These are phyloP conservation scores for Drosophila erecta DNA, from an alignment of 1,140 invertebrate species.

Conservation along the genomic window DNA sequence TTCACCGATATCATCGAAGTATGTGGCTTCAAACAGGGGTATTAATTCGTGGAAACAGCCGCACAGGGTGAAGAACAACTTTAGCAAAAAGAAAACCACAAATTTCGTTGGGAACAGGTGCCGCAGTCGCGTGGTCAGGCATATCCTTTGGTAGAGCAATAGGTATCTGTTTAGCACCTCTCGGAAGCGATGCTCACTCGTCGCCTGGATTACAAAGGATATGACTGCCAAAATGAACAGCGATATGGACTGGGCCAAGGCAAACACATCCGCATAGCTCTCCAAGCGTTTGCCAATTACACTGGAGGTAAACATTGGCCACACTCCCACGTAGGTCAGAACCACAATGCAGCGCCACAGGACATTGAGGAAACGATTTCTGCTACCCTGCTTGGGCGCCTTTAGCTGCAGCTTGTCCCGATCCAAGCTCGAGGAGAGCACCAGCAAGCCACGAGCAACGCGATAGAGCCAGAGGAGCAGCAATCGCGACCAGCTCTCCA, in stretches of 20 bases:
- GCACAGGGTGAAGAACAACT: slow-evolving; percentile 44
- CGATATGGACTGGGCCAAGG: slow-evolving; percentile 31
- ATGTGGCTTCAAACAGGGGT: slow-evolving; percentile 15
- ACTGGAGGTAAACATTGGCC: slow-evolving; percentile 22
- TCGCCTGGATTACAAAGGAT: slow-evolving; percentile 58
- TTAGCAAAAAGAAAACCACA: slow-evolving; percentile 34
- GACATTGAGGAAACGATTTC: slow-evolving; percentile 34
- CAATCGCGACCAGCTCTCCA: slow-evolving; percentile 45
- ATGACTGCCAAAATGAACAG: slow-evolving; percentile 53
- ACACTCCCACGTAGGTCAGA: slow-evolving; percentile 33
- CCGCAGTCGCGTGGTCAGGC: background rate
- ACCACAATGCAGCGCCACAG: slow-evolving; percentile 62
- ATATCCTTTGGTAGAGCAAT: slow-evolving; percentile 54
- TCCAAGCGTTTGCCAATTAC: background rate
- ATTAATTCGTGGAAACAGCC: slow-evolving; percentile 57
- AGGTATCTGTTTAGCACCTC: slow-evolving; percentile 62
- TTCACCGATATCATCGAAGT: background rate
- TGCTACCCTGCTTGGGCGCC: slow-evolving; percentile 23
- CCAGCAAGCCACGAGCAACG: slow-evolving; percentile 41
- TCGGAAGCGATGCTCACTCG: slow-evolving; percentile 33
- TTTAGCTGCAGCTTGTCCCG: slow-evolving; percentile 31
- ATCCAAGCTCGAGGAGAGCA: slow-evolving; percentile 48
- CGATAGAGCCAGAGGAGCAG: slow-evolving; percentile 50
- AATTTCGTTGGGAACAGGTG: slow-evolving; percentile 56
- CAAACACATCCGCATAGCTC: slow-evolving; percentile 58